Conservation (phyloP, 1,140 invertebrate genomes). For the Pantala flavescens region DNA sequence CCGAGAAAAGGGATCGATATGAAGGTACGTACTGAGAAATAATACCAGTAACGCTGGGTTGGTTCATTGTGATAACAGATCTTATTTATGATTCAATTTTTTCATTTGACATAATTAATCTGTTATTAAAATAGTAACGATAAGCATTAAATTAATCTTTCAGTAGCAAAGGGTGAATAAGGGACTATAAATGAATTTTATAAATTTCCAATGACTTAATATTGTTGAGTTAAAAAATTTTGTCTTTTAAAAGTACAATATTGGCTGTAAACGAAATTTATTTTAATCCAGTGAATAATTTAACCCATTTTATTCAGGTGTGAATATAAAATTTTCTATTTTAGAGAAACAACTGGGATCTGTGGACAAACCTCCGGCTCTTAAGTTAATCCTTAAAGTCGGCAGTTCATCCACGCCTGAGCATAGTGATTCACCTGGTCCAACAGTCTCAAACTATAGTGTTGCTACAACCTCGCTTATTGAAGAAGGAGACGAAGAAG, state of each 20-base stretch:
- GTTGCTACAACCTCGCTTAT: neutral
- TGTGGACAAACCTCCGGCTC: conserved; percentile 44
- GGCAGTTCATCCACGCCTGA: conserved; percentile 59
- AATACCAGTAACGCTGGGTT: neutral
- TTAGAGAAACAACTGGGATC: neutral
- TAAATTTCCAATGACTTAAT: too few relatives aligned
- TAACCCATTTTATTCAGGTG: too few relatives aligned
- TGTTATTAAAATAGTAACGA: too few relatives aligned
- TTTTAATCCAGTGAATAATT: too few relatives aligned
- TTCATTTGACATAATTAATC: too few relatives aligned
- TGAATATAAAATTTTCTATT: too few relatives aligned
- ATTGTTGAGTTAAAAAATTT: too few relatives aligned
- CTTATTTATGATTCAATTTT: neutral
- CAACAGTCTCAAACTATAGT: conserved; percentile 23
- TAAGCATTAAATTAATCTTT: too few relatives aligned
- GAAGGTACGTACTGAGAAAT: conserved; percentile 40
- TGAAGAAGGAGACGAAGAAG: neutral
- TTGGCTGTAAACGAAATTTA: too few relatives aligned
- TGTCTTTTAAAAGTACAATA: too few relatives aligned
- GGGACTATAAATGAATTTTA: too few relatives aligned
- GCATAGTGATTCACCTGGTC: conserved; percentile 46
- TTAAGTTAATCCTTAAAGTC: conserved; percentile 76
- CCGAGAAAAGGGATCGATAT: conserved; percentile 47
- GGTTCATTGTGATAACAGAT: neutral
- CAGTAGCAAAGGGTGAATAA: too few relatives aligned